Base-by-base conservation (phyloP, 2,888 invertebrate genomes). In the Melanostoma scalare region DNA sequence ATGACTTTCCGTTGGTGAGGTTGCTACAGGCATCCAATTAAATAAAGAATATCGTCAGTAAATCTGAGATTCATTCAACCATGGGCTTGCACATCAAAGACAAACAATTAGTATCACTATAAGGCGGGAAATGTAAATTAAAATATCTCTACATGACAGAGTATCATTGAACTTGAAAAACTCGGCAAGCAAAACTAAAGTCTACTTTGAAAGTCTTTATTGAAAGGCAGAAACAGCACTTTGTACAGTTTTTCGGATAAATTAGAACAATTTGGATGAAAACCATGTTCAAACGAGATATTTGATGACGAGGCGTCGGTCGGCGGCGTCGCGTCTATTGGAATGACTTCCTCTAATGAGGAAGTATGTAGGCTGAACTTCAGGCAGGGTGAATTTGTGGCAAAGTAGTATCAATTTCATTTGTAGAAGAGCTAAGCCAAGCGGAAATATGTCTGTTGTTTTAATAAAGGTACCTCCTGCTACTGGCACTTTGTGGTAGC, bases 1-100 rank as follows among this genome's bases (percentile, higher is more conserved):
- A 63, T 86, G 87, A 79, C 86, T 85, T 33, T 87, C 87, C 33
- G 86, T 85, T 80, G 88, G 87, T 56, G 88, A 87, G 48, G 85
- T 87, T 87, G 80, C 78, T 81, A 44, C 33, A 55, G 44, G 35
- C 44, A 74, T 46, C 38, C 46, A 65, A 53, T 33, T 46, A 69
- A 67, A 48, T 78, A 8, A 40, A 2, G 65, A 67, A 40, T 52
- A 55, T 63, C 30, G n/a, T 74, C 52, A 68, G 48, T 58, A 35
- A 53, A 60, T 44, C 65, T 65, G 60, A 69, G 40, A 40, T 68
- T 68, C 20, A 10, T 6, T 40, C 10, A 5, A 0, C 6, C n/a
- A 40, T 0, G 6, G 4, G 3, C 44, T 84, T 56, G 74, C 75
- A 84, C 84, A 84, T 79, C 78, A 79, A 84, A 78, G 71, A 84